Evolutionary conservation across 2,797 vertebrate genomes (phyloP).

Genomic region (Schizothorax lantsangensis): DNA sequence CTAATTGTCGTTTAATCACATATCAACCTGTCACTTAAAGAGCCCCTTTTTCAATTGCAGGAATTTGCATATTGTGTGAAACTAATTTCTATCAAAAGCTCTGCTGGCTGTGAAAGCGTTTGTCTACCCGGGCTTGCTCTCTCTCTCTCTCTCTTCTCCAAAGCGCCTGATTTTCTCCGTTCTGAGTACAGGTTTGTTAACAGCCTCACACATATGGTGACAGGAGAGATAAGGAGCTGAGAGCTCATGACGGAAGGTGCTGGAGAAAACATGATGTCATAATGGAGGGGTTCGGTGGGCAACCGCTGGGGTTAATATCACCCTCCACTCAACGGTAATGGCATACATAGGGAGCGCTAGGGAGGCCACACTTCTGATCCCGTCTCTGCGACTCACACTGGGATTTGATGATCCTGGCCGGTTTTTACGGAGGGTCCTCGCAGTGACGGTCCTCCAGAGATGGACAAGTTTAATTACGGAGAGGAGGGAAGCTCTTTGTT

Average conservation of each 20-base stretch:
- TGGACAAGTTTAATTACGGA: constrained; percentile 81
- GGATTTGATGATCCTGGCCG: constrained; percentile 61
- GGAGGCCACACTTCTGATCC: constrained; percentile 35
- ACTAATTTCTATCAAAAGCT: constrained; percentile 83
- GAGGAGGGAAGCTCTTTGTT: constrained; percentile 81
- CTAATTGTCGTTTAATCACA: constrained; percentile 88
- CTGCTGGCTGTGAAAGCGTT: constrained; percentile 74
- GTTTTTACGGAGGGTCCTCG: constrained; percentile 72
- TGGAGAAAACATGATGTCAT: constrained; percentile 74
- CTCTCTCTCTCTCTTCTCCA: constrained; percentile 14
- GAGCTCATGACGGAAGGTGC: constrained; percentile 70
- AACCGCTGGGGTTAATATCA: constrained; percentile 75
- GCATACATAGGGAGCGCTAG: constrained; percentile 51
- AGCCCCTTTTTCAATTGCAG: constrained; percentile 75
- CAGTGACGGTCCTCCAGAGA: constrained; percentile 77
- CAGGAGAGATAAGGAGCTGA: constrained; percentile 65
- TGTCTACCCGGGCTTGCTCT: constrained; percentile 37
- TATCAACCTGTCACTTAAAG: constrained; percentile 88
- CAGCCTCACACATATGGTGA: constrained; percentile 78
- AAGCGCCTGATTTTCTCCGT: constrained; percentile 72
- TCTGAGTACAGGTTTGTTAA: constrained; percentile 78
- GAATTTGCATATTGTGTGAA: constrained; percentile 87
- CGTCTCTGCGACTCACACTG: constrained; percentile 37
- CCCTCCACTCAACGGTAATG: constrained; percentile 62
- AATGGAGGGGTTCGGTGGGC: constrained; percentile 71